Percentiles rank a stretch among this genome's conserved stretches.
These are phyloP conservation scores for Oncopodura yosiiana DNA, from an alignment of 1,140 invertebrate genomes.

Conservation along the genomic window DNA sequence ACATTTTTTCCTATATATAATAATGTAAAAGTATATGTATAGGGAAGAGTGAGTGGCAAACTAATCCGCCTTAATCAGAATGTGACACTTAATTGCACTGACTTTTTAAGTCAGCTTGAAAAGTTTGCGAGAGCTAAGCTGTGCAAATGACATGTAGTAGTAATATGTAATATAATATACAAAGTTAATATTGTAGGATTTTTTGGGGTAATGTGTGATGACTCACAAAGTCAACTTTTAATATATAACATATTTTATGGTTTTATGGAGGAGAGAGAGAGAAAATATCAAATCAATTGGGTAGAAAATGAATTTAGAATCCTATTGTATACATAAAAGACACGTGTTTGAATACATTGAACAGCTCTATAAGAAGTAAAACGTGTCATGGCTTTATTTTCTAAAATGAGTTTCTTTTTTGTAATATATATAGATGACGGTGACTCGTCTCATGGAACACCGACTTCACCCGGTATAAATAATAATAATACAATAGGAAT, in stretches of 20 bases:
- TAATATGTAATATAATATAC: background rate
- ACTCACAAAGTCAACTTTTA: too few species aligned
- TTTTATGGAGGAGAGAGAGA: constrained; percentile 8
- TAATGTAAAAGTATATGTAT: too few species aligned
- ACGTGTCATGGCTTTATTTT: background rate
- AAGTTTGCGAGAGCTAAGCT: background rate
- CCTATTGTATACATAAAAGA: background rate
- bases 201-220: constrained; percentile 5
- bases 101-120: constrained; percentile 12
- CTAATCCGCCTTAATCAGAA: constrained; percentile 30
- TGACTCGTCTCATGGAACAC: constrained; percentile 29
- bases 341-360: background rate
- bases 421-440: constrained; percentile 24
- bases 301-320: constrained; percentile 23
- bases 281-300: constrained; percentile 25
- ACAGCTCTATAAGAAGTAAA: background rate
- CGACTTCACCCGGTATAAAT: constrained; percentile 25
- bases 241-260: constrained; percentile 6
- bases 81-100: constrained; percentile 26
- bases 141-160: background rate
- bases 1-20: background rate
- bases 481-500: constrained; percentile 34
- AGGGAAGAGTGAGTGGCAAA: too few species aligned
- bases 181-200: constrained; percentile 9
- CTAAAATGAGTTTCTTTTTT: background rate